Percentiles rank a stretch among this genome's conserved stretches.
Conservation (phyloP, 2,888 invertebrate genomes). For the Acronicta aceris region DNA sequence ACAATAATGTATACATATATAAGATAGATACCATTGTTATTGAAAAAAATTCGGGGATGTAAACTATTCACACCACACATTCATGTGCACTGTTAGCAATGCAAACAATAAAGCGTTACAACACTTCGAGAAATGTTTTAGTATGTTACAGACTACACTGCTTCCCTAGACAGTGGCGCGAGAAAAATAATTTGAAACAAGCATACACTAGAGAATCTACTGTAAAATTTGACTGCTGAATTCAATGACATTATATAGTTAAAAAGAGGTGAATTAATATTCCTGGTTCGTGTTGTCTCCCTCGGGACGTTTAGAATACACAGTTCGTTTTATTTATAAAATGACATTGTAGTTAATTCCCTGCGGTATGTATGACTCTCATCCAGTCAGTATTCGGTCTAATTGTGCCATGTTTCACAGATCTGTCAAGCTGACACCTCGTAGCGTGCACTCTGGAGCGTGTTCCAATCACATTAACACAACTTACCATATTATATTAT, state of each 20-base stretch:
- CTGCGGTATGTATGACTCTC: slow-evolving; percentile 20
- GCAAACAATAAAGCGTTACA: not conserved
- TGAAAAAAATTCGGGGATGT: slow-evolving; percentile 13
- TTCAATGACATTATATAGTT: no score
- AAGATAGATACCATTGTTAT: slow-evolving; percentile 20
- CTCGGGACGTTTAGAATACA: slow-evolving; percentile 9
- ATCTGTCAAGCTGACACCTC: slow-evolving; percentile 50
- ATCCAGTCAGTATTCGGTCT: slow-evolving; percentile 17
- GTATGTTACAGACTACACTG: slow-evolving; percentile 4
- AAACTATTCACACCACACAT: slow-evolving; percentile 37
- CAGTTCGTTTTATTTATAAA: slow-evolving; percentile 23
- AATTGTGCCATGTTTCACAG: slow-evolving; percentile 45
- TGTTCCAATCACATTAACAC: slow-evolving; percentile 51
- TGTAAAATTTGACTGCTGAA: slow-evolving; percentile 1
- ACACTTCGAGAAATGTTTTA: slow-evolving; percentile 10
- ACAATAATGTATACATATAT: slow-evolving; percentile 19
- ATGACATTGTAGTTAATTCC: slow-evolving; percentile 20
- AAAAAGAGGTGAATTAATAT: slow-evolving; percentile 15
- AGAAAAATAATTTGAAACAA: slow-evolving; percentile 28
- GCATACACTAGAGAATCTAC: slow-evolving; percentile 1
- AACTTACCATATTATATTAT: slow-evolving; percentile 16
- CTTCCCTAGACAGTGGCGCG: slow-evolving; percentile 18
- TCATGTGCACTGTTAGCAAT: no score
- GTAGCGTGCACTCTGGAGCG: slow-evolving; percentile 28
- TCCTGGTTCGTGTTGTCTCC: slow-evolving; percentile 3